Conservation (phyloP, 2,113 vertebrate species). For the Malurus alboscapulatus region DNA sequence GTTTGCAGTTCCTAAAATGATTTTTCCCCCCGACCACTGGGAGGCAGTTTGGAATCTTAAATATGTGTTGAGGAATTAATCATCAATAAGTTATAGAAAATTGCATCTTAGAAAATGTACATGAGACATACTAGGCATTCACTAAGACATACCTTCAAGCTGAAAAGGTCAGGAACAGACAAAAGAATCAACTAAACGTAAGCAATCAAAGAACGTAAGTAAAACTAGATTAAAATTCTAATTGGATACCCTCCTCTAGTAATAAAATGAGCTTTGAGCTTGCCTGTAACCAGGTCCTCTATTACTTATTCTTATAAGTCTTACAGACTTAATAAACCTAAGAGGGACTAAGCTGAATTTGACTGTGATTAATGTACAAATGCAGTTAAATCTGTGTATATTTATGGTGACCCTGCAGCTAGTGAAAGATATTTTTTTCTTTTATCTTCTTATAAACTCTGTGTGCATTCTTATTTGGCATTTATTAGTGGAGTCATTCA, state of each 20-base stretch:
- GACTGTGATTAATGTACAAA: neutral
- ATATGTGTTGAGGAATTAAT: neutral
- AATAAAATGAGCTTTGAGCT: neutral
- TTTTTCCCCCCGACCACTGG: neutral
- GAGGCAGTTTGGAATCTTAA: neutral
- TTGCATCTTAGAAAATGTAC: neutral
- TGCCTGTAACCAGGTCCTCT: neutral
- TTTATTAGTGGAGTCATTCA: neutral
- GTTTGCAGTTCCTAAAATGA: neutral
- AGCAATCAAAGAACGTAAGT: neutral
- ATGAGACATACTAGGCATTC: neutral
- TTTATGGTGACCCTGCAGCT: neutral
- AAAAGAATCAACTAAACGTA: neutral
- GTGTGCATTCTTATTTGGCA: neutral
- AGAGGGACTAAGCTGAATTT: neutral
- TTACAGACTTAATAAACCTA: neutral
- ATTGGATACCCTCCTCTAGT: neutral
- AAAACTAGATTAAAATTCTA: neutral
- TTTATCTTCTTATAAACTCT: neutral
- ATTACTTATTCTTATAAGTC: neutral
- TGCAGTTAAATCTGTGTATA: neutral
- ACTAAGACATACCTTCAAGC: neutral
- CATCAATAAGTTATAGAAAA: neutral
- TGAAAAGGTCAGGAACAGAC: neutral
- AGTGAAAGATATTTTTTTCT: neutral